A percentile compares a stretch with the other conserved stretches of the same genome.
Evolutionary conservation across 2,113 vertebrate genomes (phyloP).

Genomic region (Malaclemys terrapin): DNA sequence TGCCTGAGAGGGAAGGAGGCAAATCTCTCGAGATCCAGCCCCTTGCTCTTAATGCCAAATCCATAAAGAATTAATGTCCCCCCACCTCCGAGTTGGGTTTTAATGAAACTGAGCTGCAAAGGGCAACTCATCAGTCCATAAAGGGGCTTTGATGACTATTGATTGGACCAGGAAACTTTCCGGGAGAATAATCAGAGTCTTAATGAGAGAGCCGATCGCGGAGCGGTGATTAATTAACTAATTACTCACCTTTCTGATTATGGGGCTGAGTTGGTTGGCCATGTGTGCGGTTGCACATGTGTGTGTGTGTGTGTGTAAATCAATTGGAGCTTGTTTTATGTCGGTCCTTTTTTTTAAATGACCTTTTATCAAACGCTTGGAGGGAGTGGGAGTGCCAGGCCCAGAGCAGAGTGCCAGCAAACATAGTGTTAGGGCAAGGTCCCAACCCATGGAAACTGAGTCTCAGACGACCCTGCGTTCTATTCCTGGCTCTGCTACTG

Average conservation of each 20-base stretch:
- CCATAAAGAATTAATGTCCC: neutral
- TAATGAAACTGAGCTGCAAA: slow-evolving; percentile 11
- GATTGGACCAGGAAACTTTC: neutral
- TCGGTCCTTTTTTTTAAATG: no score
- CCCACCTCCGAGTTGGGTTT: neutral
- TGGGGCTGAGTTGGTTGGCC: neutral
- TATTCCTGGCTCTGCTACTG: neutral
- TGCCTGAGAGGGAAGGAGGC: neutral
- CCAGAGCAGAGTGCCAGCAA: neutral
- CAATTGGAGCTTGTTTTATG: neutral
- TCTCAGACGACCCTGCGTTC: neutral
- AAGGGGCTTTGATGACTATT: slow-evolving; percentile 12
- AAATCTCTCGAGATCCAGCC: neutral
- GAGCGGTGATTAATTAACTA: slow-evolving; percentile 10
- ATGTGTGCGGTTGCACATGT: neutral
- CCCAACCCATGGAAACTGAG: neutral
- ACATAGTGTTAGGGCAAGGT: neutral
- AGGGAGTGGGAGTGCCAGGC: neutral
- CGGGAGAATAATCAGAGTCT: neutral
- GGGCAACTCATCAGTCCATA: slow-evolving; percentile 42
- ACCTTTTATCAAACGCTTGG: neutral
- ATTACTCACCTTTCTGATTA: slow-evolving; percentile 8
- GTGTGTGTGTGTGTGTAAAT: neutral
- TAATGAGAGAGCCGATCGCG: neutral
- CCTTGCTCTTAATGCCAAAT: neutral